A percentile compares a stretch with the other conserved stretches of the same genome.
These are phyloP conservation scores for human DNA, from an alignment of 2,113 vertebrate genomes.

Conservation along the genomic window GRCh38 chr4:79203501-79204000, in stretches of 20 bases:
- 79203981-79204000: background rate
- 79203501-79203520: background rate
- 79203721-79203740: background rate
- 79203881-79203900: background rate
- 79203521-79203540: background rate
- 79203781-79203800: background rate
- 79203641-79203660: too few relatives aligned
- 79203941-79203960: slow-evolving; percentile 8
- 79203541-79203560: background rate
- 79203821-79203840: background rate
- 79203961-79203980: background rate
- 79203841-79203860: background rate
- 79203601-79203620: background rate
- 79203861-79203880: background rate
- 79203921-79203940: background rate
- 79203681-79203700: background rate
- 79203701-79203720: background rate
- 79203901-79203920: background rate
- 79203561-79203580: background rate
- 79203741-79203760: background rate
- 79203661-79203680: background rate
- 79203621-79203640: background rate
- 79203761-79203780: background rate
- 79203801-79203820: background rate
- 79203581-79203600: background rate